Evolutionary conservation across 2,113 vertebrate species (phyloP), one percentile per base, ranked within the genome.

Genomic region (Agapornis roseicollis): DNA sequence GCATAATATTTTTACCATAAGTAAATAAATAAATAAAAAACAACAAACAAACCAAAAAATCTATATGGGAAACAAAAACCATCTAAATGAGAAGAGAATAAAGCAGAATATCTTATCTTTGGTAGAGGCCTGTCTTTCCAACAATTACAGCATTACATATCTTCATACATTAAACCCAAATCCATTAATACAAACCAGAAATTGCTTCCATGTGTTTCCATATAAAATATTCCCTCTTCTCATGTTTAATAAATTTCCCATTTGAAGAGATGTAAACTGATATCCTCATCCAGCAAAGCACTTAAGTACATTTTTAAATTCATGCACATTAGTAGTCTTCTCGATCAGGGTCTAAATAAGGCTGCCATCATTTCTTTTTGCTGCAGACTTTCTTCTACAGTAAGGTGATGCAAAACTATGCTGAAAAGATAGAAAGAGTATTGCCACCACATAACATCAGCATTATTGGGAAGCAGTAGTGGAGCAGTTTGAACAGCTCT

Each of bases 151-250:
- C 64, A 78, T 58, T 77, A 73, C 60, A 69, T 82, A 93, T 82
- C 87, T 92, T 92, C 25, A 85, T 70, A 66, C 66, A 82, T 39
- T 85, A 65, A 91, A 85, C 68, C 1, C 77, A 86, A 33, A 60
- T 29, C 27, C 80, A 76, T 94, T 82, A 87, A 89, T 82, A 87
- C 37, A 92, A 92, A 82, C 13, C 52, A 94, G 66, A 73, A 95
- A 91, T 88, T 76, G 72, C 23, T 94, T 95, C 87, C 78, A 89
- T 39, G 37, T 85, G 78, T 72, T 94, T 72, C n/a, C 15, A 58
- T 41, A 80, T 19, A 76, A 94, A 91, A 89, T 71, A 87, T 33
- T 91, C 17, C 49, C 28, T 82, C 13, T 87, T 79, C 44, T 87
- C 61, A 55, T 35, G n/a, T 76, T 81, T 65, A 94, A 91, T 79